phyloP scores from a whole-genome alignment of 37 sponge, comb jelly and placozoan genomes.

The Bolinopsis microptera region DNA sequence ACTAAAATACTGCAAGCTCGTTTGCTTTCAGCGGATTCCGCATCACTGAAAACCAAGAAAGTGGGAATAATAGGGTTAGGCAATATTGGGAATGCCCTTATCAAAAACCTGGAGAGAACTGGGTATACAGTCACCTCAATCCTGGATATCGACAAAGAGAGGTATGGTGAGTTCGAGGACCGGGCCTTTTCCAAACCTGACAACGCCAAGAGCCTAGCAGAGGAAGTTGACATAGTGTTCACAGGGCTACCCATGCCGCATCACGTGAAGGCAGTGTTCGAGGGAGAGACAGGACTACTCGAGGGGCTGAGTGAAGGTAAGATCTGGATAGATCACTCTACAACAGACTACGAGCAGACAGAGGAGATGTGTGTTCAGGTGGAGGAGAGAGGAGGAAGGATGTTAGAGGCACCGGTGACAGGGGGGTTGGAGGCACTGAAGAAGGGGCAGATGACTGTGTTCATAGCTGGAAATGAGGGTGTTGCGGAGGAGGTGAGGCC shows the following conservation, averaged over 20 bases:
- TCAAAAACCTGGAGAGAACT: background rate
- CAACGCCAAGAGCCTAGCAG: background rate
- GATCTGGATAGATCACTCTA: slow-evolving; percentile 26
- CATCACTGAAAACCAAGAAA: background rate
- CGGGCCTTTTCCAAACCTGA: background rate
- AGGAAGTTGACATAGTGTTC: background rate
- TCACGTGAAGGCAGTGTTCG: slow-evolving; percentile 20
- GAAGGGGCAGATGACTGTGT: slow-evolving; percentile 29
- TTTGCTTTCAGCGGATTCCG: background rate
- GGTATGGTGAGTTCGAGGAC: background rate
- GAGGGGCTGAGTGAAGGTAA: background rate
- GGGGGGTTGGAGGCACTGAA: slow-evolving; percentile 4
- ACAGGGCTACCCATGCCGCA: slow-evolving; percentile 10
- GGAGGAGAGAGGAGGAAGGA: background rate
- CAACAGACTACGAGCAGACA: slow-evolving; percentile 33
- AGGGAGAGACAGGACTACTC: background rate
- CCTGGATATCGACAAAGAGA: background rate
- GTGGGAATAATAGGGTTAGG: background rate
- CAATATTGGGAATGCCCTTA: background rate
- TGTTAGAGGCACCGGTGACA: slow-evolving; percentile 6
- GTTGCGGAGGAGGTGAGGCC: background rate
- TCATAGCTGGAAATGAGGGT: background rate
- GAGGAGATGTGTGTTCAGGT: background rate
- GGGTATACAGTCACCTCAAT: background rate
- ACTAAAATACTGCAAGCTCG: background rate